Evolutionary conservation across 2,113 vertebrate species (phyloP).

Genomic region (Capreolus pygargus): DNA sequence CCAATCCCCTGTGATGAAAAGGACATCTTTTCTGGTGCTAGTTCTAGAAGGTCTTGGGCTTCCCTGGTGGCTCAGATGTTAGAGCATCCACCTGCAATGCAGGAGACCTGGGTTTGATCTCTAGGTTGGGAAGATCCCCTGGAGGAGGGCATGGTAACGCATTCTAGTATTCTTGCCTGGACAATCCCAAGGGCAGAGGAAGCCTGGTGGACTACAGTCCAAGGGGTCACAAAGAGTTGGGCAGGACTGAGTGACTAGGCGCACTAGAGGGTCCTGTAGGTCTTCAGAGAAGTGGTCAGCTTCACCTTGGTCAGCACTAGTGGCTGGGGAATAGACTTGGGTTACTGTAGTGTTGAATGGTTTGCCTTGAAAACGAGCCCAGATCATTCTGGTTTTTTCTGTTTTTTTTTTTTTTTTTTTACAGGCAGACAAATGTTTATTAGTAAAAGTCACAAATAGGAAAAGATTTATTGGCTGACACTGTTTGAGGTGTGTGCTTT

Average conservation of each 20-base stretch:
- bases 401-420: not conserved
- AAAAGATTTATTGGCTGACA: conserved; percentile 71
- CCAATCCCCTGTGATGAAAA: not conserved
- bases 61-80: not conserved
- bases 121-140: not conserved
- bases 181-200: not conserved
- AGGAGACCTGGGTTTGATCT: not conserved
- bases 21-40: not conserved
- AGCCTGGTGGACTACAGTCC: not conserved
- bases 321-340: not conserved
- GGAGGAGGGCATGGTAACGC: not conserved
- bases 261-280: not conserved
- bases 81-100: not conserved
- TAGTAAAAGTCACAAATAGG: conserved; percentile 78
- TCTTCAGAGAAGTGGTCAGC: not conserved
- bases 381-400: too few relatives aligned
- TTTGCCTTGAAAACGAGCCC: not conserved
- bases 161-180: not conserved
- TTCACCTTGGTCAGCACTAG: not conserved
- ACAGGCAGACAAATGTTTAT: conserved; percentile 71
- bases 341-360: not conserved
- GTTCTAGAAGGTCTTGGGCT: not conserved
- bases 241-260: not conserved
- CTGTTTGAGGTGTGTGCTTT: conserved; percentile 70
- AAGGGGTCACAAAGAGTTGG: not conserved